Base-by-base conservation (phyloP, 1,140 invertebrate species). In the Cydia strobilella region DNA sequence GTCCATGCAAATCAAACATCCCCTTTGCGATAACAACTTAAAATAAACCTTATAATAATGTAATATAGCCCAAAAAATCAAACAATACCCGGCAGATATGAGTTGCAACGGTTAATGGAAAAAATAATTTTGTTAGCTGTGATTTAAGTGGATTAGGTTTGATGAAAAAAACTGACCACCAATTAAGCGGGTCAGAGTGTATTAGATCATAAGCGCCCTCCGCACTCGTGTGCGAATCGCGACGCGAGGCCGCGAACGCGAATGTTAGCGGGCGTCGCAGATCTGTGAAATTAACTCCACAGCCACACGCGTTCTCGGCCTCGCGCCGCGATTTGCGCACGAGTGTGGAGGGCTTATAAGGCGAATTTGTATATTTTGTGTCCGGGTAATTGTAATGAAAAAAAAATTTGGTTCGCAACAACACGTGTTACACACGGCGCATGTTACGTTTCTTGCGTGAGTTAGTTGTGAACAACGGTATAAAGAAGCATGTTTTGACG, bases 131-230 rank as follows among this genome's bases (percentile, higher is more conserved):
- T 35, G 9, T 23, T 3, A 39, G 0, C 13, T 9, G 42, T 10
- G 15, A 35, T 5, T 35, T 69, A 35, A 12, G 9, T 39, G 63
- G 4, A 18, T 9, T 7, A 2, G 65, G 15, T 39, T 69, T 31
- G 15, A 66, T 39, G 31, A 66, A 25, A 35, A 66, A n/a, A 9
- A 39, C 65, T 39, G 31, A 18, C 9, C 31, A 63, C 23, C 20
- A 63, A 63, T 63, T 25, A 69, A 65, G 31, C 31, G 31, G 31
- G 62, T 18, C 9, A 39, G 15, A 15, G 31, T 65, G 27, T 65
- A 65, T 63, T 63, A 65, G 63, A 9, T 13, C 63, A 65, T 23
- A 18, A 63, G 62, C n/a, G n/a, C n/a, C n/a, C n/a, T n/a, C n/a
- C n/a, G n/a, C n/a, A n/a, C n/a, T n/a, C n/a, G n/a, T n/a, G n/a